These are phyloP conservation scores for Lagodon rhomboides DNA, from an alignment of 2,797 vertebrate species.

Conservation along the genomic window DNA sequence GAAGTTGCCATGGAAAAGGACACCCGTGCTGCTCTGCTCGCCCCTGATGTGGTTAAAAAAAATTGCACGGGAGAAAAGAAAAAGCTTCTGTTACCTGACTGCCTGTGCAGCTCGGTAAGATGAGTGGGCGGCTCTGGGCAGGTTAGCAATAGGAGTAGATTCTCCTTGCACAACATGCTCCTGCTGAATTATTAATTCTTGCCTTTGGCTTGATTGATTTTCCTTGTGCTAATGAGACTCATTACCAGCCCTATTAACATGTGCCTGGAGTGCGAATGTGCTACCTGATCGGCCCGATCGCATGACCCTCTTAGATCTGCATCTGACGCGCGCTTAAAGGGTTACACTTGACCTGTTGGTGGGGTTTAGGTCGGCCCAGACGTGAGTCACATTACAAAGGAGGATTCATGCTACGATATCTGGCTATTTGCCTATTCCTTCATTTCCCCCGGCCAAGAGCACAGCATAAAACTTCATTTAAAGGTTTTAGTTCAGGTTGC, in stretches of 20 bases:
- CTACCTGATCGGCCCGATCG: constrained; percentile 75
- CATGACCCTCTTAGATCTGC: constrained; percentile 57
- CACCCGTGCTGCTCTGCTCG: background rate
- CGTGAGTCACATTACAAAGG: constrained; percentile 36
- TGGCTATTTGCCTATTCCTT: constrained; percentile 41
- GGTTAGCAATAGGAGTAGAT: constrained; percentile 50
- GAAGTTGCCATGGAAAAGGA: background rate
- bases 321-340: constrained; percentile 48
- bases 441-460: constrained; percentile 54
- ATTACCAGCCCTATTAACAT: constrained; percentile 85
- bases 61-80: constrained; percentile 2
- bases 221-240: constrained; percentile 86
- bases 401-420: constrained; percentile 27
- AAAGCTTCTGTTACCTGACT: constrained; percentile 31
- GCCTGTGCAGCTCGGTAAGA: constrained; percentile 61
- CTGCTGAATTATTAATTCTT: constrained; percentile 83
- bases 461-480: constrained; percentile 40
- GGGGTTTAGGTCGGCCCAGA: constrained; percentile 24
- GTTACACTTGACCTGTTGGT: constrained; percentile 65
- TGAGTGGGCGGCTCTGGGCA: constrained; percentile 48
- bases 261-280: constrained; percentile 65
- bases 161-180: constrained; percentile 62
- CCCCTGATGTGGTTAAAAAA: constrained; percentile 5
- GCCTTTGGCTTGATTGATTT: constrained; percentile 84
- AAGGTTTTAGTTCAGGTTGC: constrained; percentile 53